Base-by-base conservation (phyloP, 92 coral and sea anemone species). In the Porites divaricata region DNA sequence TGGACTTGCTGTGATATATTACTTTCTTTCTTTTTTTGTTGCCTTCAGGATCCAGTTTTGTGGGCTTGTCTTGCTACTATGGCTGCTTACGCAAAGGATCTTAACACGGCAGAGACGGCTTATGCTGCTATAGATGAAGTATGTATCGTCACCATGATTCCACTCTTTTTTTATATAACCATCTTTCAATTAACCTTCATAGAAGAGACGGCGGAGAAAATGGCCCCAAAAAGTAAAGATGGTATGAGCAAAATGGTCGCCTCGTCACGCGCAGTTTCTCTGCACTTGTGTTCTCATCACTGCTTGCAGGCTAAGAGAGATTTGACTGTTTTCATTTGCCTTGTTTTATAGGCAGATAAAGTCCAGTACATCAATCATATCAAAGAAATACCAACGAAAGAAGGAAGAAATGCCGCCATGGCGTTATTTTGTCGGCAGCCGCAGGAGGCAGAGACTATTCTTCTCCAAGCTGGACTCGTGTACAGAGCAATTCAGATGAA, bases 111-210 rank as follows among this genome's bases (percentile, higher is more conserved):
- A 48, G 99, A 96, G 79, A 95, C 93, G 72, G 98, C 99, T 14
- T 96, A 96, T 83, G 98, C 99, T 26, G 99, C 99, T 9, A 96
- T 96, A 52, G 99, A 96, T 88, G 99, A 96, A 93, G 99, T 96
- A 89, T 14, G 70, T 35, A 11, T 9, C 11, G 58, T 62, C 11
- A n/a, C 25, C 63, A 21, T 14, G 48, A 52, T 11, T 53, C 3
- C 2, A 53, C 15, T 53, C 58, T 2, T 75, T 4, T 0, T 35
- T 35, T 35, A 35, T 35, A 35, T 4, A 35, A 35, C 45, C 45
- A 35, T 35, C 45, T 35, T 35, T 35, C 4, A 35, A 35, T 35
- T 35, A 35, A 35, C 7, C 45, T 35, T 35, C 45, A 0, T 35
- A 35, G 7, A 4, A 35, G 0, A 35, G 45, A 35, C 45, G 0